Evolutionary conservation across 2,888 invertebrate genomes (phyloP), one percentile per base, ranked within the genome.

Genomic region (Aromia moschata): DNA sequence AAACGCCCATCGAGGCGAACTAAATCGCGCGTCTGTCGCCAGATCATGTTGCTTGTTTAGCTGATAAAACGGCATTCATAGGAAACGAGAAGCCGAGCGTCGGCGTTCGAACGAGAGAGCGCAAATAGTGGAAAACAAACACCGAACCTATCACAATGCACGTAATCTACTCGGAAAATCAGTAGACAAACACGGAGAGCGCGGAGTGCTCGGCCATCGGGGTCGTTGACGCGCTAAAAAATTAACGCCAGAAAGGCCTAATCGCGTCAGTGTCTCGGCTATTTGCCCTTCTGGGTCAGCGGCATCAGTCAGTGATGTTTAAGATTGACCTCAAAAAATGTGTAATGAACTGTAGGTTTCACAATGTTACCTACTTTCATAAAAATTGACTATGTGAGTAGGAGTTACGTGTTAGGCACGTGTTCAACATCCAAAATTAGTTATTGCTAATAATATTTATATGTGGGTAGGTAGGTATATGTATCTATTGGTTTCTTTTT

Each of bases 251-350:
- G 64, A 67, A 67, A 60, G 59, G 60, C 62, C 64, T 68, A 70
- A 70, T 70, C 70, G 65, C 52, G 41, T 58, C 63, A 72, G 66
- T 72, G 69, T 67, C 67, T 69, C 68, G 69, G n/a, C 69, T 71
- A 67, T 64, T 67, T 67, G 68, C 66, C 64, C 63, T n/a, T n/a
- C n/a, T n/a, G n/a, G n/a, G n/a, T n/a, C n/a, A n/a, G n/a, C n/a
- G n/a, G n/a, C n/a, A n/a, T n/a, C 31, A 31, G 7, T 31, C 31
- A 31, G 7, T n/a, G n/a, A n/a, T n/a, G n/a, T n/a, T n/a, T n/a
- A n/a, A n/a, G n/a, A n/a, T n/a, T n/a, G n/a, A n/a, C n/a, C n/a
- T n/a, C n/a, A n/a, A n/a, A n/a, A n/a, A n/a, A n/a, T n/a, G n/a
- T n/a, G n/a, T n/a, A n/a, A n/a, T n/a, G n/a, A n/a, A n/a, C n/a